These are phyloP conservation scores for Pantala flavescens DNA, from an alignment of 1,140 invertebrate genomes.

Conservation along the genomic window DNA sequence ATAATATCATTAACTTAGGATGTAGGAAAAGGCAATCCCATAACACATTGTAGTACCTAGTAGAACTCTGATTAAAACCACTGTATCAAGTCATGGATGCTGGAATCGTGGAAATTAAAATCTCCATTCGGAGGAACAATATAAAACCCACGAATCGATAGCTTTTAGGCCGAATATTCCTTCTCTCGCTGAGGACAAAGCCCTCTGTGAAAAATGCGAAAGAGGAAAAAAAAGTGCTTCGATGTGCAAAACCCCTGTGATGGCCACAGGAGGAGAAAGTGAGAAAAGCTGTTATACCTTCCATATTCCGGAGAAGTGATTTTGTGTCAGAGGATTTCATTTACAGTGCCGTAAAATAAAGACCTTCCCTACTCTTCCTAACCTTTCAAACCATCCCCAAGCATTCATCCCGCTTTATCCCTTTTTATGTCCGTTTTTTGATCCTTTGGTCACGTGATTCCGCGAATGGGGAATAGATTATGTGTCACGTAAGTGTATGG, in stretches of 20 bases:
- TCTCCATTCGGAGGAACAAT: no score
- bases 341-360: not conserved
- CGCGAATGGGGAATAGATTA: no score
- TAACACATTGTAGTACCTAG: no score
- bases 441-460: no score
- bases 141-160: no score
- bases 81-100: no score
- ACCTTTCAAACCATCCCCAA: not conserved
- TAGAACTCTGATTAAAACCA: no score
- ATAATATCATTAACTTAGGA: no score
- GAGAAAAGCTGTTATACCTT: not conserved
- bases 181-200: not conserved
- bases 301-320: not conserved
- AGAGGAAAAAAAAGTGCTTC: not conserved
- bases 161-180: not conserved
- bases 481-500: no score
- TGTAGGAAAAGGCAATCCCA: no score
- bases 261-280: not conserved
- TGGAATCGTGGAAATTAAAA: no score
- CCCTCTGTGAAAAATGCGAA: not conserved
- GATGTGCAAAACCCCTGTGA: not conserved
- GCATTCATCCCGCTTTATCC: not conserved
- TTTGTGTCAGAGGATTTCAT: not conserved
- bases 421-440: not conserved
- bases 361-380: not conserved